Conservation (phyloP, 2,113 vertebrate species). For the Passer domesticus region DNA sequence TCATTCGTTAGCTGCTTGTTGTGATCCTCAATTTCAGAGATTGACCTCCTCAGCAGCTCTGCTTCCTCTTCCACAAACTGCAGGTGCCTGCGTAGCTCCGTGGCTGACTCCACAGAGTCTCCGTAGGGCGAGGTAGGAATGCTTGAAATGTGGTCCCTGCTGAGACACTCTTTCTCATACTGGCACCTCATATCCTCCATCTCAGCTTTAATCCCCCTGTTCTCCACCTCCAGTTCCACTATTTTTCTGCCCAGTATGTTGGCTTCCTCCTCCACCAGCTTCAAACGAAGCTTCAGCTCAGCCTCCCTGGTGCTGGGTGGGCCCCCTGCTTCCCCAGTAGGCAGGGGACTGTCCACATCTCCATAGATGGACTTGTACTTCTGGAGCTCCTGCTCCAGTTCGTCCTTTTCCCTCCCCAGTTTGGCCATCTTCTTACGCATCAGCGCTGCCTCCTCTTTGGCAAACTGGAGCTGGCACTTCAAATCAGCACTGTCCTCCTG, state of each 20-base stretch:
- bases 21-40: constrained; percentile 95
- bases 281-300: constrained; percentile 91
- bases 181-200: constrained; percentile 94
- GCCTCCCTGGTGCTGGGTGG: constrained; percentile 95
- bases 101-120: constrained; percentile 86
- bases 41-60: constrained; percentile 90
- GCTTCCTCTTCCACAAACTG: constrained; percentile 98
- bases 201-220: constrained; percentile 92
- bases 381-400: constrained; percentile 93
- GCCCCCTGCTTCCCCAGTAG: constrained; percentile 84
- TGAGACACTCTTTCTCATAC: constrained; percentile 87
- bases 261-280: constrained; percentile 96
- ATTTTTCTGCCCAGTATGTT: constrained; percentile 97
- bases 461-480: constrained; percentile 96
- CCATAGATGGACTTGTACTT: constrained; percentile 95
- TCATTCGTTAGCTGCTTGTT: constrained; percentile 92
- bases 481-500: constrained; percentile 97
- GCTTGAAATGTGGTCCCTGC: constrained; percentile 87
- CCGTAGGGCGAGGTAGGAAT: constrained; percentile 91
- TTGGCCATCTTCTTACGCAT: constrained; percentile 99
- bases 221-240: constrained; percentile 97
- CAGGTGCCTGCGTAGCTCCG: constrained; percentile 90
- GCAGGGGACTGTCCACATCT: constrained; percentile 91
- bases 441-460: constrained; percentile 92
- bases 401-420: constrained; percentile 91